Evolutionary conservation across 2,113 vertebrate species (phyloP).

Genomic region (Sinosuthora webbiana): DNA sequence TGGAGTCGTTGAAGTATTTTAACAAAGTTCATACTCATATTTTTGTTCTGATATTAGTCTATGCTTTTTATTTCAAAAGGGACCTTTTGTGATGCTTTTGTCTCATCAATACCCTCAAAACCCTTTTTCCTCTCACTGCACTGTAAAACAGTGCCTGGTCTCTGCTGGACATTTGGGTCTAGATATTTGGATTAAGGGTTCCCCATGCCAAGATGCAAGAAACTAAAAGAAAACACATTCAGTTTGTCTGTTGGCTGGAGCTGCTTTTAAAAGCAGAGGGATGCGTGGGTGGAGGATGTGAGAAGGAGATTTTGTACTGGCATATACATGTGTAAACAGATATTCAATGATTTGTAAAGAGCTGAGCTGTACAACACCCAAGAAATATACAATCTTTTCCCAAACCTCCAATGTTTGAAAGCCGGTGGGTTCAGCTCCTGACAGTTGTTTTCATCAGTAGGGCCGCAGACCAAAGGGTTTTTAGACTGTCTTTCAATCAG

Average conservation of each 20-base stretch:
- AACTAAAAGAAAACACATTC: neutral
- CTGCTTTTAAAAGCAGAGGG: neutral
- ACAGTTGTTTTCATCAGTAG: neutral
- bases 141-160: accelerated
- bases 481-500: neutral
- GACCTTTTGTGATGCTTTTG: neutral
- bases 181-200: neutral
- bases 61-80: neutral
- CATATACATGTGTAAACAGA: constrained; percentile 2
- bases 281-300: constrained; percentile 8
- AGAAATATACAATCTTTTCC: neutral
- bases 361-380: neutral
- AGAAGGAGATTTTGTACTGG: constrained; percentile 15
- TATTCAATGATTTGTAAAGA: neutral
- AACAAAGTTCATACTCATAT: neutral
- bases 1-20: neutral
- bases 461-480: neutral
- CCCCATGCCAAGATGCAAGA: neutral
- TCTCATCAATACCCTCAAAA: neutral
- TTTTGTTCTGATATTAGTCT: neutral
- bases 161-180: neutral
- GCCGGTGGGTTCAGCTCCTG: neutral
- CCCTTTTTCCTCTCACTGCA: neutral
- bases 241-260: neutral
- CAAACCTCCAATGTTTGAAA: neutral